Conservation (phyloP, 2,797 vertebrate genomes). For the Notoglanidium macrostoma region DNA sequence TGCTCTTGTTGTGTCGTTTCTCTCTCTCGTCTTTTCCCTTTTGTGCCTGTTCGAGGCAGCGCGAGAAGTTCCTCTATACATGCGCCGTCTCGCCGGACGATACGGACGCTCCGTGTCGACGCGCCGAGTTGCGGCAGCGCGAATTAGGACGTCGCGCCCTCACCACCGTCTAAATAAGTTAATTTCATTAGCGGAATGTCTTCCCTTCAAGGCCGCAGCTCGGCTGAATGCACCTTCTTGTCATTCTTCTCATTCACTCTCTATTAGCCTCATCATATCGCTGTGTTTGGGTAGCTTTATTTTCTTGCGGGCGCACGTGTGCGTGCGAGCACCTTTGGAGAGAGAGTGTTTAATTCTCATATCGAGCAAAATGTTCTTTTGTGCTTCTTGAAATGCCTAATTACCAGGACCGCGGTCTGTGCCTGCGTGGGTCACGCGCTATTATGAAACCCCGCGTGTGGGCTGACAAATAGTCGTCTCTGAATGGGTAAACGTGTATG, state of each 20-base stretch:
- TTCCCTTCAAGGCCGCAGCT: conserved; percentile 47
- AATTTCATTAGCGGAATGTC: conserved; percentile 43
- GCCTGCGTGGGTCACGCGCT: background rate
- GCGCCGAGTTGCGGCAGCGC: background rate
- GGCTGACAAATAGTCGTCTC: background rate
- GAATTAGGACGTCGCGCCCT: conserved; percentile 14
- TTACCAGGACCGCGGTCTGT: conserved; percentile 25
- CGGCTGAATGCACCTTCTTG: conserved; percentile 28
- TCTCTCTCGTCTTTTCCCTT: too few relatives aligned
- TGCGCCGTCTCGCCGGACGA: background rate
- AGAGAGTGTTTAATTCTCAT: conserved; percentile 33
- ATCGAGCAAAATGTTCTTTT: conserved; percentile 33
- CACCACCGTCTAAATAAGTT: conserved; percentile 26
- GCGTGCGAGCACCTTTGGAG: conserved; percentile 3
- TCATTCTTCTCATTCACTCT: conserved; percentile 40
- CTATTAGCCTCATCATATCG: conserved; percentile 46
- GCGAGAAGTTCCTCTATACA: background rate
- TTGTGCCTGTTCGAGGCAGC: background rate
- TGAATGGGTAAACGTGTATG: background rate
- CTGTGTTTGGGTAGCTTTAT: conserved; percentile 36
- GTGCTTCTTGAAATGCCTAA: conserved; percentile 35
- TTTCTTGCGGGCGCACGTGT: background rate
- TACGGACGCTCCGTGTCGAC: background rate
- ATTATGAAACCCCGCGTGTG: background rate
- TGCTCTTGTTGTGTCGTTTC: too few relatives aligned